These are phyloP conservation scores for Parnassius mnemosyne DNA, from an alignment of 2,888 invertebrate species.

Conservation along the genomic window DNA sequence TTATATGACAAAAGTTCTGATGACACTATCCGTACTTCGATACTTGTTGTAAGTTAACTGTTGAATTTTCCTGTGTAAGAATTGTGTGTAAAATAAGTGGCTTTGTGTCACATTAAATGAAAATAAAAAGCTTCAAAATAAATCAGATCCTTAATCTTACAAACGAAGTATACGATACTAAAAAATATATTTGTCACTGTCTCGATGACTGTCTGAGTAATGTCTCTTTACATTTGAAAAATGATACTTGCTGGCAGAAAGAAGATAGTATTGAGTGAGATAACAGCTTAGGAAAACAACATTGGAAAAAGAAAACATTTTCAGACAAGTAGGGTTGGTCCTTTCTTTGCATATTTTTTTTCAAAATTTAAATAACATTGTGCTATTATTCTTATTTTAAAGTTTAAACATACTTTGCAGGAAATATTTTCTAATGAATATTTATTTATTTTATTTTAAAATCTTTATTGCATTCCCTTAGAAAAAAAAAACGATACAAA, in stretches of 20 bases:
- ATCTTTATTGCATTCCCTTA: too few relatives aligned
- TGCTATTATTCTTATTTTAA: too few relatives aligned
- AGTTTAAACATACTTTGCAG: too few relatives aligned
- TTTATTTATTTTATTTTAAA: too few relatives aligned
- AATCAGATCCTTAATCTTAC: background rate
- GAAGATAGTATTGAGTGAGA: constrained; percentile 16
- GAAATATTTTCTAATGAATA: too few relatives aligned
- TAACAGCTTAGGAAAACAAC: constrained; percentile 26
- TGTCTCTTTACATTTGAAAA: constrained; percentile 16
- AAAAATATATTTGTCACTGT: constrained; percentile 24
- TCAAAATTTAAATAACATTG: background rate
- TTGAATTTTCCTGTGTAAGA: too few relatives aligned
- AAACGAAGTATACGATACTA: too few relatives aligned
- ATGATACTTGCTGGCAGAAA: constrained; percentile 20
- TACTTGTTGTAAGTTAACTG: too few relatives aligned
- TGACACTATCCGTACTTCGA: too few relatives aligned
- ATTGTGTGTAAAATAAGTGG: too few relatives aligned
- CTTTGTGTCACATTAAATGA: background rate
- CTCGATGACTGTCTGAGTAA: constrained; percentile 12
- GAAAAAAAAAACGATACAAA: too few relatives aligned
- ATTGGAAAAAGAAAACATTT: constrained; percentile 3
- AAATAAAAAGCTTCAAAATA: constrained; percentile 1
- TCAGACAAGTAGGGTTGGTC: constrained; percentile 7
- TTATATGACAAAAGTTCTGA: too few relatives aligned
- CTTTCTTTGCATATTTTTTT: constrained; percentile 2